phyloP scores from a whole-genome alignment of 1,140 invertebrate species.

The Musca domestica region DNA sequence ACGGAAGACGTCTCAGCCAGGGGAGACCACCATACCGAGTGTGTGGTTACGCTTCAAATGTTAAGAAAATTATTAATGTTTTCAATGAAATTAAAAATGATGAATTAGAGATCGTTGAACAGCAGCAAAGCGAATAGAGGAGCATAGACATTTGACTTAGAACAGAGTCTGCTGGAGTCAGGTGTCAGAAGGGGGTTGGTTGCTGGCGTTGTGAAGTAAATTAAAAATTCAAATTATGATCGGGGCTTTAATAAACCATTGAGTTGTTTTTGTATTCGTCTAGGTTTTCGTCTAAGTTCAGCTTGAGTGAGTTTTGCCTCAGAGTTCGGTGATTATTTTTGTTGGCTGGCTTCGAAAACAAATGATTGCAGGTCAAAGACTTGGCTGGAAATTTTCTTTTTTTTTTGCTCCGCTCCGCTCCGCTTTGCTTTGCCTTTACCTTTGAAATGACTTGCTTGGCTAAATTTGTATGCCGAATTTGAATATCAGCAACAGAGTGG shows the following conservation, averaged over 20 bases:
- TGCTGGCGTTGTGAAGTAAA: not conserved
- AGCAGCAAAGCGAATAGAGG: too few relatives aligned
- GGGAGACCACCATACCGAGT: not conserved
- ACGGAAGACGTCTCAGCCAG: too few relatives aligned
- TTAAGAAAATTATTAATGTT: slow-evolving; percentile 11
- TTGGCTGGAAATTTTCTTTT: not conserved
- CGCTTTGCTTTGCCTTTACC: not conserved
- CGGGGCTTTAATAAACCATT: slow-evolving; percentile 2
- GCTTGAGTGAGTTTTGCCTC: not conserved
- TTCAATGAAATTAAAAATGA: slow-evolving; percentile 18
- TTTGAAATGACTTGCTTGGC: not conserved
- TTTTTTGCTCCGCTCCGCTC: too few relatives aligned
- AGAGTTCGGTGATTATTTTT: slow-evolving; percentile 6
- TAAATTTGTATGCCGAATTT: too few relatives aligned
- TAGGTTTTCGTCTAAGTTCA: too few relatives aligned
- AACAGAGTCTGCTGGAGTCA: not conserved
- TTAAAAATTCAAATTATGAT: slow-evolving; percentile 13
- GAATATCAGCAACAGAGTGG: too few relatives aligned
- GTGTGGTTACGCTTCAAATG: slow-evolving; percentile 20
- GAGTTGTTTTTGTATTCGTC: too few relatives aligned
- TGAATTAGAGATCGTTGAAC: slow-evolving; percentile 13
- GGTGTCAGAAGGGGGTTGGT: not conserved
- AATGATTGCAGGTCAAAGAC: slow-evolving; percentile 16
- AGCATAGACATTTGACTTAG: too few relatives aligned
- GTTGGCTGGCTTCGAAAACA: not conserved